Conservation (phyloP, 2,113 vertebrate species). For the Bostrychus sinensis region DNA sequence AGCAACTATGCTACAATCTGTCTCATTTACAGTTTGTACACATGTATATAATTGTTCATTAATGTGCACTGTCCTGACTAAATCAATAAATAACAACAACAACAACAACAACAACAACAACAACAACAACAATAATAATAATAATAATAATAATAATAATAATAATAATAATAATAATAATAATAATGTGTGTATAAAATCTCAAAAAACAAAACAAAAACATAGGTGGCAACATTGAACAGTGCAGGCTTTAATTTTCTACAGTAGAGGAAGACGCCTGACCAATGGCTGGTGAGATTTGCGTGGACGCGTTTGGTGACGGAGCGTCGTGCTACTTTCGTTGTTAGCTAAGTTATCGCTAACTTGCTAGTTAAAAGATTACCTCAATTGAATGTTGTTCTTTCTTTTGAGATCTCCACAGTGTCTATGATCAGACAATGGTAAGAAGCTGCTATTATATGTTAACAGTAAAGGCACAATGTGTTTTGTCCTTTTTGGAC, state of each 20-base stretch:
- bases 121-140: no score
- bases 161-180: no score
- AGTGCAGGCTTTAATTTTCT: fast-evolving
- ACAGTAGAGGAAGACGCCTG: conserved; percentile 47
- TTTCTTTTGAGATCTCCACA: neutral
- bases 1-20: no score
- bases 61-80: no score
- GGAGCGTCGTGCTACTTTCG: conserved; percentile 8
- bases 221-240: conserved; percentile 5
- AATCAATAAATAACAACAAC: no score
- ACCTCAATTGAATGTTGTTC: neutral
- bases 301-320: neutral
- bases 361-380: neutral
- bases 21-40: no score
- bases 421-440: neutral
- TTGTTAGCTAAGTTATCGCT: neutral
- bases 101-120: no score
- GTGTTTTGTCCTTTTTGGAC: neutral
- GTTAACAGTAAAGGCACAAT: no score
- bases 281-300: conserved; percentile 14
- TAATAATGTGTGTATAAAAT: no score
- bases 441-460: neutral
- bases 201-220: neutral
- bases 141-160: no score
- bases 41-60: no score